Percentiles rank a stretch among this genome's conserved stretches.
Evolutionary conservation across 2,797 vertebrate genomes (phyloP).

Genomic region (Manis javanica): DNA sequence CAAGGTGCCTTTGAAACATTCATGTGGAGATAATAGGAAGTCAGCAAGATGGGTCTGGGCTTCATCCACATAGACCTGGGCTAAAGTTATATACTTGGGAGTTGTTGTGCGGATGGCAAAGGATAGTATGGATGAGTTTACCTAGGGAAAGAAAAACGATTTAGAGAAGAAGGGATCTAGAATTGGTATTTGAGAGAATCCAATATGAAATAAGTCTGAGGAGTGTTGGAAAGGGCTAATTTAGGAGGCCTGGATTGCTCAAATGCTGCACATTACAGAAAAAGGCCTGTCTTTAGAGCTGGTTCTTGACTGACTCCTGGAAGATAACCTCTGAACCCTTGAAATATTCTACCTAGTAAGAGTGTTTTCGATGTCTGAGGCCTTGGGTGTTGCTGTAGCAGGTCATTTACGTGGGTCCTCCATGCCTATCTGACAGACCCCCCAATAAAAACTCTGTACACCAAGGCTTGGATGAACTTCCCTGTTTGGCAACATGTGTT

Average conservation of each 20-base stretch:
- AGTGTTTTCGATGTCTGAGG: background rate
- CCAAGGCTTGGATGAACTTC: background rate
- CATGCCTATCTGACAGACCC: background rate
- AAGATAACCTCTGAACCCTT: slow-evolving; percentile 5
- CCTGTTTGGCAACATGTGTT: background rate
- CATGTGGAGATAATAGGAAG: background rate
- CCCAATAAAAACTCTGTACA: background rate
- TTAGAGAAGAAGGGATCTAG: background rate
- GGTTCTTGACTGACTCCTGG: background rate
- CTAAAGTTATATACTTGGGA: background rate
- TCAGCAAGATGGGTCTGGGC: background rate
- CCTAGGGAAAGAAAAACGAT: background rate
- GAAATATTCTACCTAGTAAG: background rate
- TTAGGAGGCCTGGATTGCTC: background rate
- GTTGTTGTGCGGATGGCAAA: background rate
- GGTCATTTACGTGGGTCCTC: background rate
- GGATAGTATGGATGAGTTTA: background rate
- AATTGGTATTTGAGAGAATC: background rate
- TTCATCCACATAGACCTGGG: background rate
- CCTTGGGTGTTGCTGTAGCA: background rate
- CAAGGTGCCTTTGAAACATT: background rate
- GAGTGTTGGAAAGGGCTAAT: background rate
- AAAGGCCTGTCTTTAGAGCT: background rate
- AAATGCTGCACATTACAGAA: background rate
- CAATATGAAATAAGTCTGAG: background rate